These are phyloP conservation scores for Anthonomus grandis DNA, from an alignment of 1,140 invertebrate genomes.

Conservation along the genomic window DNA sequence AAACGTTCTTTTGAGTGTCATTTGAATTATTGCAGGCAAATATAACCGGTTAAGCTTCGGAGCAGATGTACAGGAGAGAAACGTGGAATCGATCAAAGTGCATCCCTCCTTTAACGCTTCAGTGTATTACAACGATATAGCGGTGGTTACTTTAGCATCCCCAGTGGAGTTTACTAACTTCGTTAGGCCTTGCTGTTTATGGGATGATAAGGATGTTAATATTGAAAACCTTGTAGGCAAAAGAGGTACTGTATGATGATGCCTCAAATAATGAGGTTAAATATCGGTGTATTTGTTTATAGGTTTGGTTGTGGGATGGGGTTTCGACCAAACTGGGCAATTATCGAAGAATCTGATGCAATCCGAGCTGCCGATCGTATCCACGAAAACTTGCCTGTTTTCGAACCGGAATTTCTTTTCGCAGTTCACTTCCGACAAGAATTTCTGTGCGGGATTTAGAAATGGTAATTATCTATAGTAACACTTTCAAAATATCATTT, in stretches of 20 bases:
- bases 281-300: conserved; percentile 22
- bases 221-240: conserved; percentile 51
- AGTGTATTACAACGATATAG: conserved; percentile 56
- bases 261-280: not conserved
- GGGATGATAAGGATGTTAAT: conserved; percentile 50
- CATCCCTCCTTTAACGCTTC: conserved; percentile 58
- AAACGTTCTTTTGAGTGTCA: not conserved
- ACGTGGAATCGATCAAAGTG: conserved; percentile 53
- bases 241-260: conserved; percentile 45
- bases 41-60: conserved; percentile 53
- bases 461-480: too few relatives aligned
- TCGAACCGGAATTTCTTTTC: conserved; percentile 49
- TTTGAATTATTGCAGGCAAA: conserved; percentile 49
- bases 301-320: conserved; percentile 64
- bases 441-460: conserved; percentile 59
- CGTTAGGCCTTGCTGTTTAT: conserved; percentile 61
- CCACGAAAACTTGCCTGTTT: conserved; percentile 41
- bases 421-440: conserved; percentile 56
- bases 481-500: too few relatives aligned
- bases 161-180: conserved; percentile 51
- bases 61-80: conserved; percentile 35
- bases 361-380: conserved; percentile 42
- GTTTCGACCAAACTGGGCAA: conserved; percentile 54
- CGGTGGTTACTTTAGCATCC: conserved; percentile 53
- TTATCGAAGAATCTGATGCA: conserved; percentile 52